Evolutionary conservation across 2,113 vertebrate species (phyloP), one percentile per base, ranked within the genome.

Genomic region (Ochotona curzoniae): DNA sequence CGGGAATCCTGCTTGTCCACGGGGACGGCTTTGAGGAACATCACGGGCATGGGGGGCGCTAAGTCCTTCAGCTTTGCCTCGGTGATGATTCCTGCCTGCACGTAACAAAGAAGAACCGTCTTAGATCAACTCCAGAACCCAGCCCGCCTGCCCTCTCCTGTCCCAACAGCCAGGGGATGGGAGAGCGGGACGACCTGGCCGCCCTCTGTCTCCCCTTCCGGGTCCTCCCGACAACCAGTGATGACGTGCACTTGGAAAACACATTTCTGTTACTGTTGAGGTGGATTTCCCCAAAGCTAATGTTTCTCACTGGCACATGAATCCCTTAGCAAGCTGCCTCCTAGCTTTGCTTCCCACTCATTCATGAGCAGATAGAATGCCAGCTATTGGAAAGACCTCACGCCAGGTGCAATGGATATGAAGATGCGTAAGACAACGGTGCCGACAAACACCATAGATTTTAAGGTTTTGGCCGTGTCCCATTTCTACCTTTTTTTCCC

Each of bases 1-100:
- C 97, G 96, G 51, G 6, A 87, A 2, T 99, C 99, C 94, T 99
- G 98, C 73, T 99, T 99, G 87, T 99, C 99, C 10, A 97, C 98
- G 0, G 98, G 98, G 64, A 99, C 64, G 83, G 99, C 99, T 90
- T 70, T 99, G 98, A 99, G 97, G 98, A 99, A 99, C 92, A 99
- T 94, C 35, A 99, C 99, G 0, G 99, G 99, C 98, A 99, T 98
- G 67, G 98, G 18, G 0, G 99, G 98, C 0, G 98, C 99, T n/a
- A 99, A 98, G 18, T 99, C 99, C 95, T 99, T 98, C 51, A 99
- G 98, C 7, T 98, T 98, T 7, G 99, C 98, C 0, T 99, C 99
- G 0, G 97, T 90, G 54, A 99, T 98, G 35, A 98, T 83, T 44
- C 99, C 98, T 0, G 97, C 85, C 99, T 99, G 83, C 47, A 67